Evolutionary conservation across 2,113 vertebrate species (phyloP), one percentile per base, ranked within the genome.

Genomic region (Gallinago paraguaiae): DNA sequence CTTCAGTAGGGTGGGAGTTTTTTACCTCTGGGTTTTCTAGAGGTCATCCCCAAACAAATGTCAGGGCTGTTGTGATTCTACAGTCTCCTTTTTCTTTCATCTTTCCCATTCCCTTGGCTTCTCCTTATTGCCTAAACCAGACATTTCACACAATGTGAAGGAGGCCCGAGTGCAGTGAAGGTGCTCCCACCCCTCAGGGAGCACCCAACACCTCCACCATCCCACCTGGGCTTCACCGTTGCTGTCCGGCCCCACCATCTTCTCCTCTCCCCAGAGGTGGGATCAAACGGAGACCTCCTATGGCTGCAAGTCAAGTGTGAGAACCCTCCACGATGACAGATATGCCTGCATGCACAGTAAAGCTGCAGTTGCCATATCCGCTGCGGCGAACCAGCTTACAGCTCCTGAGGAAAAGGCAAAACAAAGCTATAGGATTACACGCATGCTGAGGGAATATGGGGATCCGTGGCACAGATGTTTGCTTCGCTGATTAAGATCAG

Each of bases 221-320:
- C 4, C 39, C 15, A 4, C 5, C 16, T 6, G 25, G 10, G 9
- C 48, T 91, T 43, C 4, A 0, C 27, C 0, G 1, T 22, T 7
- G 1, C 17, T 2, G 2, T 30, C 39, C 0, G 5, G 37, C 27
- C 51, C 43, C 9, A 4, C 23, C 1, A 1, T 28, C 41, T 17
- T 48, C 41, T 41, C 22, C 31, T 43, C 10, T 35, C 18, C 27
- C 39, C 1, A 1, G 67, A 75, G 17, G 5, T 5, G 25, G 10
- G 6, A 61, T 27, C 28, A 57, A 43, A 54, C 61, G 33, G 61
- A 79, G 27, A 61, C 25, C 19, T 87, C 30, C 53, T 19, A 7
- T 1, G 46, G 50, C 28, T 75, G 30, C 46, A 37, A 10, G 33
- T 41, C n/a, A 31, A 50, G 77, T 0, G 0, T 24, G 84, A 89